Percentiles rank a stretch among this genome's conserved stretches.
Conservation (phyloP, 2,797 vertebrate species). For the Crossoptilon crossoptilon region DNA sequence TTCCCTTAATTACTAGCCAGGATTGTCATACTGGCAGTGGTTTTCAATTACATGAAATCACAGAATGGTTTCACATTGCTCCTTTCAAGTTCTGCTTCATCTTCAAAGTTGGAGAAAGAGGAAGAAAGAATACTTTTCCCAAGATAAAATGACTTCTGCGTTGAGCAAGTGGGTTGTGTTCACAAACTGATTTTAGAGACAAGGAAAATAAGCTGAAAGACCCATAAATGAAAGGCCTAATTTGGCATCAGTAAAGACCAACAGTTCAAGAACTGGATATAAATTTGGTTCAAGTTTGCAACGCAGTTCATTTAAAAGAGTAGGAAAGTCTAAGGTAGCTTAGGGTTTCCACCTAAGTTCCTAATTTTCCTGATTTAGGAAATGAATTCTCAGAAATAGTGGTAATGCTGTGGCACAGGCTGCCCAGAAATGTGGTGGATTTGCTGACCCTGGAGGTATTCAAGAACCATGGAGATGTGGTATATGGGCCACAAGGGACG, state of each 20-base stretch:
- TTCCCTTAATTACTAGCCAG: slow-evolving; percentile 31
- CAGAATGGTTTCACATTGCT: neutral
- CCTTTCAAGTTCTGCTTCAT: neutral
- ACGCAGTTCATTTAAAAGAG: neutral
- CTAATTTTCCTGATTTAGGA: too few relatives aligned
- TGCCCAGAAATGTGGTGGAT: too few relatives aligned
- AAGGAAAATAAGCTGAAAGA: neutral
- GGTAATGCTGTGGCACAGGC: too few relatives aligned
- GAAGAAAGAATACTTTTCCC: neutral
- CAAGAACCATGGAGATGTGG: too few relatives aligned
- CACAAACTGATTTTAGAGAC: neutral
- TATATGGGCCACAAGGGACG: too few relatives aligned
- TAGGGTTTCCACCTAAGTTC: neutral
- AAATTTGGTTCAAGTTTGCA: neutral
- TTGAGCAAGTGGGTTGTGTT: neutral
- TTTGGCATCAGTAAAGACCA: neutral
- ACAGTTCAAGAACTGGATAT: neutral
- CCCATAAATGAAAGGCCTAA: neutral
- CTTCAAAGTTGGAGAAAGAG: neutral
- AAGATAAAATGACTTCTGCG: neutral
- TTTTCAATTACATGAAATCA: slow-evolving; percentile 31
- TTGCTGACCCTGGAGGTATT: too few relatives aligned
- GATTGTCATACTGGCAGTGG: slow-evolving; percentile 11
- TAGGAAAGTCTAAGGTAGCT: neutral
- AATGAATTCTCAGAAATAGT: too few relatives aligned